Conservation (phyloP, 2,888 invertebrate genomes). For the Epistrophe grossulariae region DNA sequence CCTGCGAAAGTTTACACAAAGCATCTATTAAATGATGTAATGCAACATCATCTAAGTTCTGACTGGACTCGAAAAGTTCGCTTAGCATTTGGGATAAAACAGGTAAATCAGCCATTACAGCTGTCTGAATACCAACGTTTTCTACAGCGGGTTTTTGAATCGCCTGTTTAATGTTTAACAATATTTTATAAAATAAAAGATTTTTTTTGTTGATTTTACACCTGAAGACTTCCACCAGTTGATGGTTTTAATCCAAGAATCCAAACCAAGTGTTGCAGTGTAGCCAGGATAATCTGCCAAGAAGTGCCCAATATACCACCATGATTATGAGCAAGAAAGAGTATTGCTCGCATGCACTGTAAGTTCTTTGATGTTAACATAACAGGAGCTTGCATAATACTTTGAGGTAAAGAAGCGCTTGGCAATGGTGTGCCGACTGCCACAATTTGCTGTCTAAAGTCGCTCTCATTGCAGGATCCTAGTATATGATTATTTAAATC, state of each 20-base stretch:
- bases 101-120: conserved; percentile 98
- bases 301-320: conserved; percentile 96
- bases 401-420: conserved; percentile 90
- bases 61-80: conserved; percentile 96
- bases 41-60: conserved; percentile 96
- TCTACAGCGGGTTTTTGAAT: conserved; percentile 90
- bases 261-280: conserved; percentile 96
- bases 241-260: conserved; percentile 97
- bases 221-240: conserved; percentile 94
- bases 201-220: conserved; percentile 21
- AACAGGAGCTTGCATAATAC: conserved; percentile 87
- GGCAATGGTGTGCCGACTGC: conserved; percentile 98
- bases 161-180: conserved; percentile 84
- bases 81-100: conserved; percentile 95
- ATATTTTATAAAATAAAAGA: background rate
- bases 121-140: conserved; percentile 94
- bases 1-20: conserved; percentile 96
- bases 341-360: conserved; percentile 96
- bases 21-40: conserved; percentile 98
- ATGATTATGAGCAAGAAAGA: conserved; percentile 95
- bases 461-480: conserved; percentile 86
- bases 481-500: conserved; percentile 85
- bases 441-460: conserved; percentile 95
- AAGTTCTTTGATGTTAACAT: conserved; percentile 99
- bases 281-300: conserved; percentile 98